These are phyloP conservation scores for Vidua macroura DNA, from an alignment of 2,113 vertebrate species.

Conservation along the genomic window DNA sequence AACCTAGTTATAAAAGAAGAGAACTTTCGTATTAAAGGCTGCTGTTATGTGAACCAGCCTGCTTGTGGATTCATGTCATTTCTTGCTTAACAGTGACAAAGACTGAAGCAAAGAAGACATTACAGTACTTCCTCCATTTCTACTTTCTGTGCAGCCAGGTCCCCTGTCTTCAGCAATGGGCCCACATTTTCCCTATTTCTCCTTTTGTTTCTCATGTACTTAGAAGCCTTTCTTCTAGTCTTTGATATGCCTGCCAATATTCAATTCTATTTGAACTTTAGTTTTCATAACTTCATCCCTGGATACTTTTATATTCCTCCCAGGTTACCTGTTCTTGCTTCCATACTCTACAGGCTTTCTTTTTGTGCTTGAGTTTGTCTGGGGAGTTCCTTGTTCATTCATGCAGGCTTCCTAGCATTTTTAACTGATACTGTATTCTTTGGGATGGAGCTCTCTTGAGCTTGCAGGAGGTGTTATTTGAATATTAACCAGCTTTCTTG, in stretches of 20 bases:
- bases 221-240: background rate
- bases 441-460: background rate
- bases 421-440: background rate
- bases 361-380: background rate
- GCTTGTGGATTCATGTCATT: too few species aligned
- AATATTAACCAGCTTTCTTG: background rate
- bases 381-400: background rate
- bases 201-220: background rate
- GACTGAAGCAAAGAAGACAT: background rate
- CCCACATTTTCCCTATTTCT: background rate
- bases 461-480: background rate
- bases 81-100: too few species aligned
- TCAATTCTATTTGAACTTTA: background rate
- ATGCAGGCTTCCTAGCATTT: background rate
- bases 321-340: background rate
- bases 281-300: background rate
- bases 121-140: background rate
- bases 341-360: background rate
- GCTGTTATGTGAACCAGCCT: too few species aligned
- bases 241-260: background rate
- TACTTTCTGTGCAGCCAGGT: background rate
- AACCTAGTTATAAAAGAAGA: too few species aligned
- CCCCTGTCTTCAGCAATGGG: background rate
- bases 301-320: background rate
- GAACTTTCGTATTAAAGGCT: too few species aligned